Evolutionary conservation across 2,113 vertebrate species (phyloP).

Genomic region (Mesoclemmys tuberculata): DNA sequence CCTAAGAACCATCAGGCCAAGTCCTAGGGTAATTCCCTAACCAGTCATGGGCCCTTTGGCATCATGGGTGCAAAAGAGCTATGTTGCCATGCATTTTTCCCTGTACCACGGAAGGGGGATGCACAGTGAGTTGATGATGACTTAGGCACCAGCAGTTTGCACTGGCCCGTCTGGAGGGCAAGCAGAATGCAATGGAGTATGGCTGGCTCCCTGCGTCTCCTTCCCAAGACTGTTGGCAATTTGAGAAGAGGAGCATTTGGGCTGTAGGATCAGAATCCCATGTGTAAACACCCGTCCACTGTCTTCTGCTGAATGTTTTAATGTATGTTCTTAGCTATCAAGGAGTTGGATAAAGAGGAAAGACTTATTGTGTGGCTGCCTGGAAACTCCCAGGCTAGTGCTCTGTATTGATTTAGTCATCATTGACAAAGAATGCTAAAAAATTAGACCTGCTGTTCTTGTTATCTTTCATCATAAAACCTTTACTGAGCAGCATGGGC

Average conservation of each 20-base stretch:
- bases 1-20: neutral
- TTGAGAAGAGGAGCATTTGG: neutral
- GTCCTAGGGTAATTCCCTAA: neutral
- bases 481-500: conserved; percentile 44
- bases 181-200: neutral
- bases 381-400: conserved; percentile 24
- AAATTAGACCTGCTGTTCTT: conserved; percentile 48
- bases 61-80: accelerated
- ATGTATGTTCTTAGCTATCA: conserved; percentile 31
- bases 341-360: conserved; percentile 52
- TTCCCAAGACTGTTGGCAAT: neutral
- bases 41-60: neutral
- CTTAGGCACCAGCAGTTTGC: neutral
- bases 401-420: conserved; percentile 65
- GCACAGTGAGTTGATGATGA: accelerated
- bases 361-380: conserved; percentile 15
- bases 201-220: neutral
- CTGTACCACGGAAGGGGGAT: neutral
- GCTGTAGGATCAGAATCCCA: neutral
- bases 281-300: neutral
- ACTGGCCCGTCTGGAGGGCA: neutral
- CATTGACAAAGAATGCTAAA: conserved; percentile 49
- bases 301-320: conserved; percentile 40
- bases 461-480: conserved; percentile 46
- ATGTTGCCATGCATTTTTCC: neutral